Evolutionary conservation across 2,797 vertebrate species (phyloP), one percentile per base, ranked within the genome.

Genomic region (Eutrigla gurnardus): DNA sequence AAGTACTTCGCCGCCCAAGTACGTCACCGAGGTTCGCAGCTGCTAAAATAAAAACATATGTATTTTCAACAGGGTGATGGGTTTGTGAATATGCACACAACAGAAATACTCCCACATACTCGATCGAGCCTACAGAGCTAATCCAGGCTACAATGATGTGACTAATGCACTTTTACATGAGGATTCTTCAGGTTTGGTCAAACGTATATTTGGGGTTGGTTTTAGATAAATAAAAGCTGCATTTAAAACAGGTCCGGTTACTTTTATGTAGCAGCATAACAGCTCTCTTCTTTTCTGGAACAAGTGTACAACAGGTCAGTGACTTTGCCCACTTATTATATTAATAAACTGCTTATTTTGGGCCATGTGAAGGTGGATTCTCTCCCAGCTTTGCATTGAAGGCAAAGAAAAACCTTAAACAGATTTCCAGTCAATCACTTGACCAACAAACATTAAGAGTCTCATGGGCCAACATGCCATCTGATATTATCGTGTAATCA

Each of bases 11-110:
- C 78, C 80, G 90, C 73, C 84, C 80, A 86, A 77, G 65, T 88
- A 90, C 92, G 88, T 94, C 93, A 93, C 65, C n/a, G 15, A 52
- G 57, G 73, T 90, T 90, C 72, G 66, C 81, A 83, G 78, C 80
- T 86, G 83, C 90, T 91, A 92, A 88, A 91, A 89, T 91, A 92
- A 85, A 82, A 76, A 25, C 25, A 25, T 25, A 25, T 12, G 68
- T 81, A 57, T 75, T 84, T 67, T 59, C 81, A 83, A 65, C 64
- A 74, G 59, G 57, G 68, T 65, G 61, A 63, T 15, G 37, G 47
- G 74, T 78, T 86, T 65, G 73, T 73, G 37, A 76, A 65, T 75
- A 70, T 70, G 65, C 52, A 57, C 52, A 57, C 7, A 46, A 53
- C 11, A 66, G 15, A 66, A 62, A 63, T 36, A 65, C 80, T 57